Percentiles rank a stretch among this genome's conserved stretches.
Conservation (phyloP, 2,113 vertebrate species). For the Addax nasomaculatus region DNA sequence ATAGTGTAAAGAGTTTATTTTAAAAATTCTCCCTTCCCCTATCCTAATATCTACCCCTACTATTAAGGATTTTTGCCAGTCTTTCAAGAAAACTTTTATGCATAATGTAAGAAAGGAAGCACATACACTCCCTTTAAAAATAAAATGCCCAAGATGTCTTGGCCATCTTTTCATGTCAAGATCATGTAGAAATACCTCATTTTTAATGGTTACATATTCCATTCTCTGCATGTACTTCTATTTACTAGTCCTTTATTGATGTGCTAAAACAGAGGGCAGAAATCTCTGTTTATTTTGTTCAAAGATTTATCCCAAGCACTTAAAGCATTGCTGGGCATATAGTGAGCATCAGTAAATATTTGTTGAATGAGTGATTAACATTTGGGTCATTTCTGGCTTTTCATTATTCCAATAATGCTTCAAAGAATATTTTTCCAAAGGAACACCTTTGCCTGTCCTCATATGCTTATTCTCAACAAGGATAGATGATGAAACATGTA, state of each 20-base stretch:
- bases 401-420: background rate
- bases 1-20: background rate
- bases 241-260: background rate
- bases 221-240: background rate
- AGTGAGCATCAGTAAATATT: background rate
- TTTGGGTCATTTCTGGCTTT: background rate
- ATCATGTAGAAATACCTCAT: background rate
- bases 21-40: background rate
- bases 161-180: background rate
- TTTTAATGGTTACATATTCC: background rate
- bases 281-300: background rate
- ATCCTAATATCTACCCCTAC: background rate
- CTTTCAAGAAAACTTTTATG: background rate
- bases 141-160: background rate
- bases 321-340: background rate
- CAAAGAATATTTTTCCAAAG: constrained; percentile 24
- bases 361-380: background rate
- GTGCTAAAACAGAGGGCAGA: background rate
- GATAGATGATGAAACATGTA: background rate
- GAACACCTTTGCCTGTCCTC: background rate
- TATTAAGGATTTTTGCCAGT: background rate
- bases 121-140: background rate
- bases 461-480: constrained; percentile 1
- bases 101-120: background rate
- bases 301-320: background rate